Evolutionary conservation across 2,888 invertebrate genomes (phyloP), one percentile per base, ranked within the genome.

Genomic region (Aricia artaxerxes): DNA sequence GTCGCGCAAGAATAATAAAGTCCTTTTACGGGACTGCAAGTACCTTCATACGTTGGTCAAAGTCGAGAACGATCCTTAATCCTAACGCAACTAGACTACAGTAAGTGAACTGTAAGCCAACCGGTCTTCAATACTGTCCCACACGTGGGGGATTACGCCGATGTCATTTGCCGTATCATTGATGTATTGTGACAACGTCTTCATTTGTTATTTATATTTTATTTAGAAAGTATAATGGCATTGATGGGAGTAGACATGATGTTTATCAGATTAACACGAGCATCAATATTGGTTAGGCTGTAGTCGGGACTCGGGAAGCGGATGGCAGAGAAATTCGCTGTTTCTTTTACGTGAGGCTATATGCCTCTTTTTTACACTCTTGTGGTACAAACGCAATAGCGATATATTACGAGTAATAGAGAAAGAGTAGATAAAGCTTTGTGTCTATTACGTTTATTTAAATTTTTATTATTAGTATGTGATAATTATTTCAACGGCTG

Each of bases 181-280:
- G 75, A 75, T 75, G 75, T 75, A 75, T 75, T 75, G 75, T 75
- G 75, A 75, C 75, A 53, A 53, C 49, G 49, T 75, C 49, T 49
- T 53, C 75, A 75, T 75, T 49, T 31, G 75, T 31, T 75, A 75
- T 75, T 53, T 53, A 49, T 75, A 53, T 75, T 49, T 75, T 75
- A 40, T 75, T 75, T 53, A 75, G 75, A 75, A 75, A 75, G 75
- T 73, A 44, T 73, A 24, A 44, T 73, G 40, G 44, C n/a, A 40
- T 24, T 73, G 73, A 73, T 44, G 35, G 73, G 24, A 73, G 44
- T 49, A 44, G 44, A 73, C 40, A 24, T 44, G 44, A 73, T 73
- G 44, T 73, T 73, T 73, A 44, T 73, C 73, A 16, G 38, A n/a
- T 38, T 13, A n/a, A 16, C 40, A 44, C n/a, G n/a, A 73, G 6